Percentiles rank a stretch among this genome's conserved stretches.
phyloP scores from a whole-genome alignment of 1,140 invertebrate species.

The Mercenaria mercenaria region DNA sequence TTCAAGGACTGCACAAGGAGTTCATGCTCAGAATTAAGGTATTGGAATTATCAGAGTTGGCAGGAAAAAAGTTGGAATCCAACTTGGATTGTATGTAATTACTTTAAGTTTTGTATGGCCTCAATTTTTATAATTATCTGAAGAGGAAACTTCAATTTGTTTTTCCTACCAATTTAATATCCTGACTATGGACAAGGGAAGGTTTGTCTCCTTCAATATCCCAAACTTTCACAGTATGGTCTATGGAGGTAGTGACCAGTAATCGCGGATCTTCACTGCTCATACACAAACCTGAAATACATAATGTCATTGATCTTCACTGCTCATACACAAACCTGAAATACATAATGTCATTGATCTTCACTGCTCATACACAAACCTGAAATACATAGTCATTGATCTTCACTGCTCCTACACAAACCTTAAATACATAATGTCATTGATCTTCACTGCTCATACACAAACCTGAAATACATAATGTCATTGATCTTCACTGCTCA shows the following conservation, averaged over 20 bases:
- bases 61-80: too few relatives aligned
- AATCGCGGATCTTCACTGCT: slow-evolving; percentile 90
- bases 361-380: slow-evolving; percentile 89
- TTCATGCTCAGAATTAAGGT: too few relatives aligned
- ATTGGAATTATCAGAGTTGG: too few relatives aligned
- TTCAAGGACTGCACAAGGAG: too few relatives aligned
- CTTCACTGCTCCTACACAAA: slow-evolving; percentile 89
- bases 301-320: not conserved
- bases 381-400: slow-evolving; percentile 85
- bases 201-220: slow-evolving; percentile 88
- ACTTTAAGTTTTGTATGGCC: too few relatives aligned
- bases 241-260: slow-evolving; percentile 91
- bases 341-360: slow-evolving; percentile 88
- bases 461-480: slow-evolving; percentile 85
- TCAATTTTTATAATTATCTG: too few relatives aligned
- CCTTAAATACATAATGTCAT: slow-evolving; percentile 79
- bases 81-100: too few relatives aligned
- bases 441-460: slow-evolving; percentile 90
- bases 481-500: not conserved
- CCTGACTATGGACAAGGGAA: slow-evolving; percentile 81
- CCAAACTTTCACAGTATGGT: slow-evolving; percentile 93
- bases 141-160: too few relatives aligned
- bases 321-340: not conserved
- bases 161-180: slow-evolving; percentile 80
- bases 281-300: slow-evolving; percentile 87